Conservation (phyloP, 2,797 vertebrate genomes). For the Pangasius djambal region DNA sequence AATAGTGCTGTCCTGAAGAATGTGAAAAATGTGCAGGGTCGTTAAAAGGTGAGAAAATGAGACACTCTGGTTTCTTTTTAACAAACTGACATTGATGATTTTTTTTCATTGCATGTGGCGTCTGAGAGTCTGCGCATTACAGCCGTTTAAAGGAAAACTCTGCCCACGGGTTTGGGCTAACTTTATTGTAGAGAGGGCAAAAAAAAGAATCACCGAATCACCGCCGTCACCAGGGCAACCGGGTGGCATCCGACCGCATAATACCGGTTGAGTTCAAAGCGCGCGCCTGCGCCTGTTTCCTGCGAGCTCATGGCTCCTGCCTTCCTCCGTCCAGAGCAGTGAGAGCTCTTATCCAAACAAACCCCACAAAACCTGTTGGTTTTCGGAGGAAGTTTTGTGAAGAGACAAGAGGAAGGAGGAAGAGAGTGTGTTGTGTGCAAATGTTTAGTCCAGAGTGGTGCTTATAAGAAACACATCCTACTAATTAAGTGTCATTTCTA, state of each 20-base stretch:
- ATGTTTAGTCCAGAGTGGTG: not conserved
- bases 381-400: constrained; percentile 17
- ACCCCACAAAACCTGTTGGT: constrained; percentile 27
- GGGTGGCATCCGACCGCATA: constrained; percentile 77
- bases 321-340: constrained; percentile 74
- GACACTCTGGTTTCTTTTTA: constrained; percentile 34
- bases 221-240: constrained; percentile 85
- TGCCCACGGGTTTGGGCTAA: constrained; percentile 78
- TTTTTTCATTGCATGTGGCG: constrained; percentile 69
- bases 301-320: constrained; percentile 76
- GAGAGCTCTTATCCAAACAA: constrained; percentile 68
- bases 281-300: constrained; percentile 70
- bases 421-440: constrained; percentile 13
- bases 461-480: not conserved
- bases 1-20: constrained; percentile 13
- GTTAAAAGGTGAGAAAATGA: constrained; percentile 37
- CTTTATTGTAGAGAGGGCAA: constrained; percentile 83
- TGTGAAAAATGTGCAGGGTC: constrained; percentile 30
- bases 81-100: constrained; percentile 31
- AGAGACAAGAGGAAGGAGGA: not conserved
- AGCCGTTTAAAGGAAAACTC: constrained; percentile 77
- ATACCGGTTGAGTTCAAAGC: constrained; percentile 85
- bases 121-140: constrained; percentile 83
- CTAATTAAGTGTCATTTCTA: not conserved
- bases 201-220: constrained; percentile 73